Percentiles rank a stretch among this genome's conserved stretches.
phyloP scores from a whole-genome alignment of 2,113 vertebrate species.

The Anseranas semipalmata region DNA sequence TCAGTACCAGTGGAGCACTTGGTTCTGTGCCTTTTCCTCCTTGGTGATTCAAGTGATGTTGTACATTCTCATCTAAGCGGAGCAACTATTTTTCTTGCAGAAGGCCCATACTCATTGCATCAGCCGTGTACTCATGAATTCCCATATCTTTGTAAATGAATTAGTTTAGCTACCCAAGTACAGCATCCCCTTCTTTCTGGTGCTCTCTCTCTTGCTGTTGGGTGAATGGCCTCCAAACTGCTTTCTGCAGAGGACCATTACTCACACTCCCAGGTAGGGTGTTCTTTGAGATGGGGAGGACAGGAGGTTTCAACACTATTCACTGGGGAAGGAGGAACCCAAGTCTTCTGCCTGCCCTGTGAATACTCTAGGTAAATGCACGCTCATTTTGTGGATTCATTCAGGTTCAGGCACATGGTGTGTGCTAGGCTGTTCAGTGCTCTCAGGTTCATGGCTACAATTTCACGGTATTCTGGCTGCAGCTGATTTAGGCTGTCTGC shows the following conservation, averaged over 20 bases:
- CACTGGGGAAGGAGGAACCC: not conserved
- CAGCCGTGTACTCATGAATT: not conserved
- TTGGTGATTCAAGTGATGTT: not conserved
- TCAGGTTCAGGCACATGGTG: not conserved
- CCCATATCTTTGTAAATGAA: not conserved
- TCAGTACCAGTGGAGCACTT: not conserved
- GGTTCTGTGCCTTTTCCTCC: not conserved
- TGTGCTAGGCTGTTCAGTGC: not conserved
- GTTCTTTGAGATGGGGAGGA: not conserved
- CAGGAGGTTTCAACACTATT: not conserved
- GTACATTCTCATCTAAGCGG: not conserved
- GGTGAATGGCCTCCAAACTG: not conserved
- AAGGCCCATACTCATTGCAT: not conserved
- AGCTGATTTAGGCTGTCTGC: not conserved
- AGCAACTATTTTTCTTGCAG: not conserved
- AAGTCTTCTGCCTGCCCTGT: not conserved
- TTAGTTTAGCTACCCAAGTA: not conserved
- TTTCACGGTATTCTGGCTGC: not conserved
- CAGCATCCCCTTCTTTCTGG: not conserved
- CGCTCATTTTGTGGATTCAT: not conserved
- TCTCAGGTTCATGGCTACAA: not conserved
- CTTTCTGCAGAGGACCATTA: not conserved
- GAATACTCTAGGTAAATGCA: not conserved
- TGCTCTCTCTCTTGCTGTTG: not conserved
- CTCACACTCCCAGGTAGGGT: not conserved